Evolutionary conservation across 2,888 invertebrate genomes (phyloP).

Genomic region (Tromatobia lineatoria): DNA sequence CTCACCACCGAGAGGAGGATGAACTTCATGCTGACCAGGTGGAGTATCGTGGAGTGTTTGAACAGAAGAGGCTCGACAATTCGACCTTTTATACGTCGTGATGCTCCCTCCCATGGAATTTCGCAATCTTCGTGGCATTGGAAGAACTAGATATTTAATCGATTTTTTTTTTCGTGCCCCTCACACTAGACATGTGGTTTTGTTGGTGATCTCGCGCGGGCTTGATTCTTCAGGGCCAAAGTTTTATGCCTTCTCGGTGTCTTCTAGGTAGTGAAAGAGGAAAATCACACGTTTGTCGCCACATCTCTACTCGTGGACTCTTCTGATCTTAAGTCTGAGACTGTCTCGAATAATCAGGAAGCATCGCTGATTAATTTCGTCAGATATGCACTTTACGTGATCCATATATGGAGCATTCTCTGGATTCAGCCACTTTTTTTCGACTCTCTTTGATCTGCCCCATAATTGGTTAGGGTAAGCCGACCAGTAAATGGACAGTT

Average conservation of each 20-base stretch:
- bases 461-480: no score
- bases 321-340: neutral
- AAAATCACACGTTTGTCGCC: neutral
- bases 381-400: slow-evolving; percentile 9
- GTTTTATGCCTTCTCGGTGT: slow-evolving; percentile 31
- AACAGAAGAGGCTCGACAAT: slow-evolving; percentile 76
- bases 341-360: neutral
- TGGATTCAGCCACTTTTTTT: no score
- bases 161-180: slow-evolving; percentile 62
- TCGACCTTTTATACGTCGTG: slow-evolving; percentile 83
- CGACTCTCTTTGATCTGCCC: no score
- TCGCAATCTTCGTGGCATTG: slow-evolving; percentile 83
- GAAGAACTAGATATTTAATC: slow-evolving; percentile 83
- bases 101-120: slow-evolving; percentile 78
- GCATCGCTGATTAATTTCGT: slow-evolving; percentile 5
- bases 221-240: slow-evolving; percentile 28
- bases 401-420: neutral
- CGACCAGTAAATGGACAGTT: no score
- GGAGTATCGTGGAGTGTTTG: slow-evolving; percentile 77
- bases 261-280: neutral
- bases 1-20: slow-evolving; percentile 83
- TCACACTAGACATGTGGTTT: slow-evolving; percentile 43
- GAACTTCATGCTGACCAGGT: slow-evolving; percentile 82
- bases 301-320: neutral
- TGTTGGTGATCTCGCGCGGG: slow-evolving; percentile 70